Evolutionary conservation across 2,888 invertebrate genomes (phyloP).

Genomic region (Cheilosia pagana): DNA sequence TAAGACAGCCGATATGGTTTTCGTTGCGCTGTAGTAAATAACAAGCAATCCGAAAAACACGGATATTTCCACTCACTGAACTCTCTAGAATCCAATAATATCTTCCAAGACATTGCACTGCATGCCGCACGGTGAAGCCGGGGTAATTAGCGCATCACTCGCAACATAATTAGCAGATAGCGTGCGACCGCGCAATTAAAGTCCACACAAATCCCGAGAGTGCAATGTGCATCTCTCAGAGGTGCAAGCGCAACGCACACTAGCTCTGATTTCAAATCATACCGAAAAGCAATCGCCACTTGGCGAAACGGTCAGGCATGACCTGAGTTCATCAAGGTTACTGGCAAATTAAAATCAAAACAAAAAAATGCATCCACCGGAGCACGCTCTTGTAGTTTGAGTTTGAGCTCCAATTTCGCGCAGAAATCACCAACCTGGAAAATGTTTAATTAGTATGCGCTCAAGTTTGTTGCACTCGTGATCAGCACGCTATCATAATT

Average conservation of each 20-base stretch:
- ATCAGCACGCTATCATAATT: constrained; percentile 45
- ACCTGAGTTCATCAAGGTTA: constrained; percentile 75
- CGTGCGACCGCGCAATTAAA: constrained; percentile 73
- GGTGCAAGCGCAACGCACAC: constrained; percentile 43
- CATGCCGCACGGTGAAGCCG: constrained; percentile 22
- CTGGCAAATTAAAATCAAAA: constrained; percentile 68
- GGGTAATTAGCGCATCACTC: constrained; percentile 70
- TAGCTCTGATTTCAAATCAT: constrained; percentile 54
- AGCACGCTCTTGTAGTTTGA: constrained; percentile 28
- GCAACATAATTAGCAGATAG: constrained; percentile 72
- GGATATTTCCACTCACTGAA: constrained; percentile 63
- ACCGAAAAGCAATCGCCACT: constrained; percentile 59
- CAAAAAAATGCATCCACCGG: constrained; percentile 46
- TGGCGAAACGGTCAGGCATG: constrained; percentile 75
- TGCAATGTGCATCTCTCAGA: constrained; percentile 51
- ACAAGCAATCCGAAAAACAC: constrained; percentile 25
- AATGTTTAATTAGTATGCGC: constrained; percentile 67
- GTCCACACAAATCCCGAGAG: constrained; percentile 49
- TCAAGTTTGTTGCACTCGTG: constrained; percentile 68
- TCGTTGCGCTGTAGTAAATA: constrained; percentile 52
- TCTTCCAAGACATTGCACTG: constrained; percentile 66
- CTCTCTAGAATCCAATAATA: constrained; percentile 68
- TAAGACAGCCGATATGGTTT: constrained; percentile 42
- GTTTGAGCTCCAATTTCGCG: constrained; percentile 58
- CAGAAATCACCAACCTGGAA: constrained; percentile 68